These are phyloP conservation scores for Episyrphus balteatus DNA, from an alignment of 1,140 invertebrate species.

Conservation along the genomic window DNA sequence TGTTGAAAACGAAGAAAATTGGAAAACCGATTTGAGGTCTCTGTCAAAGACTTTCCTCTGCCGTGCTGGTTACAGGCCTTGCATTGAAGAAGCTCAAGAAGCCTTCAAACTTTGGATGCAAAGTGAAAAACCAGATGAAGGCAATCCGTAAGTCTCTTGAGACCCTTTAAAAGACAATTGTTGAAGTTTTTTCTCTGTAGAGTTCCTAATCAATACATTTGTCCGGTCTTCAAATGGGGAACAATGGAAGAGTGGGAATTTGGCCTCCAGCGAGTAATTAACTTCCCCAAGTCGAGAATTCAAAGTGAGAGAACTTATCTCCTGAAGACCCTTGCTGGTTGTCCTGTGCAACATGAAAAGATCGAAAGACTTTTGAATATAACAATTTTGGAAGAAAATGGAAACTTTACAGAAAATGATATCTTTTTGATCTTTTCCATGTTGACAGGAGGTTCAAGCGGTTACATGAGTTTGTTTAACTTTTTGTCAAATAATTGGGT, in stretches of 20 bases:
- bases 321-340: slow-evolving; percentile 61
- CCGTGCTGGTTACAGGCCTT: slow-evolving; percentile 57
- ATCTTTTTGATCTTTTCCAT: slow-evolving; percentile 59
- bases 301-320: slow-evolving; percentile 62
- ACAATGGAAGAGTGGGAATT: slow-evolving; percentile 66
- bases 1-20: slow-evolving; percentile 44
- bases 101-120: slow-evolving; percentile 57
- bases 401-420: slow-evolving; percentile 60
- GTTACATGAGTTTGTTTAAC: slow-evolving; percentile 56
- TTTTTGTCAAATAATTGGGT: slow-evolving; percentile 57
- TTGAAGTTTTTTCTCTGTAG: slow-evolving; percentile 36
- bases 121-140: slow-evolving; percentile 52
- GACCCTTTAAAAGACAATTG: background rate
- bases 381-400: slow-evolving; percentile 51
- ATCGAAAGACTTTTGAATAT: slow-evolving; percentile 55
- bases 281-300: slow-evolving; percentile 54
- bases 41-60: slow-evolving; percentile 57
- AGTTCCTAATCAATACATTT: slow-evolving; percentile 58
- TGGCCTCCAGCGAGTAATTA: slow-evolving; percentile 57
- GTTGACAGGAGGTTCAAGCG: slow-evolving; percentile 51
- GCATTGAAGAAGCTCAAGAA: slow-evolving; percentile 52
- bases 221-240: slow-evolving; percentile 67
- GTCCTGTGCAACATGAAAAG: slow-evolving; percentile 53
- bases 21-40: slow-evolving; percentile 48
- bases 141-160: slow-evolving; percentile 52